Evolutionary conservation across 2,888 invertebrate genomes (phyloP).

Genomic region (Tetragnatha montana): DNA sequence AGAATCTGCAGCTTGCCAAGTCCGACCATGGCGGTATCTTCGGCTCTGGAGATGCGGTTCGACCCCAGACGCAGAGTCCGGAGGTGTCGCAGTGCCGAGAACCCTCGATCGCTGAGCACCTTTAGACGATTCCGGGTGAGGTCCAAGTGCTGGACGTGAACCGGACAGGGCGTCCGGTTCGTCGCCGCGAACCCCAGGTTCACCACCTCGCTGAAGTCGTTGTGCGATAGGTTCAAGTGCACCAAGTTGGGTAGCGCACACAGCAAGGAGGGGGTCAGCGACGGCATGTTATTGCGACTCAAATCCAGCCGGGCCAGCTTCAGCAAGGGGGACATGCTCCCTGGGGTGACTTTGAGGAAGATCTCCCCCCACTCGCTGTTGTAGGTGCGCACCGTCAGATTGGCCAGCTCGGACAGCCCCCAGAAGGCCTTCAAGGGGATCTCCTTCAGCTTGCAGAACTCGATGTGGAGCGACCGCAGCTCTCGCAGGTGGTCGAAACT

Average conservation of each 20-base stretch:
- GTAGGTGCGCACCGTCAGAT: slow-evolving; percentile 72
- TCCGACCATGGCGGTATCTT: slow-evolving; percentile 75
- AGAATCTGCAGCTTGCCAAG: slow-evolving; percentile 81
- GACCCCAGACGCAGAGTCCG: slow-evolving; percentile 90
- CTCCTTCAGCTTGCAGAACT: slow-evolving; percentile 86
- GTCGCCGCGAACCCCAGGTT: slow-evolving; percentile 72
- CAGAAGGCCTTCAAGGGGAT: slow-evolving; percentile 81
- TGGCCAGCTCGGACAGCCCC: slow-evolving; percentile 71
- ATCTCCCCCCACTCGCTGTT: slow-evolving; percentile 73
- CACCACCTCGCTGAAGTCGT: slow-evolving; percentile 72
- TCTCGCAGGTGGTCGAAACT: slow-evolving; percentile 79
- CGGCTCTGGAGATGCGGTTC: slow-evolving; percentile 83
- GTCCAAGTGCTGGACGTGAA: slow-evolving; percentile 73
- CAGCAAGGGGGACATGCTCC: slow-evolving; percentile 66
- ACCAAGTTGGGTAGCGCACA: slow-evolving; percentile 71
- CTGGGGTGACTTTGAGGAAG: slow-evolving; percentile 70
- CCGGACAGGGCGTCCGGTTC: slow-evolving; percentile 59
- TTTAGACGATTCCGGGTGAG: slow-evolving; percentile 82
- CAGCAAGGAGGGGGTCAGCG: slow-evolving; percentile 70
- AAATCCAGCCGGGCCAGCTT: slow-evolving; percentile 71
- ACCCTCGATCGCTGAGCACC: slow-evolving; percentile 85
- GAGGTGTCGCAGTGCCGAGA: slow-evolving; percentile 86
- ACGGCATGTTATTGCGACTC: slow-evolving; percentile 70
- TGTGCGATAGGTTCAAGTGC: slow-evolving; percentile 72
- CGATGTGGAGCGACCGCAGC: slow-evolving; percentile 85